Conservation (phyloP, 2,888 invertebrate genomes). For the Antheraea yamamai region DNA sequence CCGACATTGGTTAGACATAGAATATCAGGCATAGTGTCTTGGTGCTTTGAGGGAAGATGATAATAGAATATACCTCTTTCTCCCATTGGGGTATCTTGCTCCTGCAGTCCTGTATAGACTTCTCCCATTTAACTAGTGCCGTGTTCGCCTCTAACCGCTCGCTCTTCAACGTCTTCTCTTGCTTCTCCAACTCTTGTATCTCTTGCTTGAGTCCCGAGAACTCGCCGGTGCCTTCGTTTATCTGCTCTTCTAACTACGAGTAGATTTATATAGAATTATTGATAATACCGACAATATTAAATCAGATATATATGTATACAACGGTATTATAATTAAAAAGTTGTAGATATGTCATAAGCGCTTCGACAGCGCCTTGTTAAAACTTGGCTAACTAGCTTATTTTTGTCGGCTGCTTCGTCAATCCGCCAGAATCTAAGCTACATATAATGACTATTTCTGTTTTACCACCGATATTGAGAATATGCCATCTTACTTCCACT, state of each 20-base stretch:
- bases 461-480: too few species aligned
- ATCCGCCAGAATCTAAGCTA: too few species aligned
- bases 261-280: background rate
- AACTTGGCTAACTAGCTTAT: too few species aligned
- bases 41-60: background rate
- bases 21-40: background rate
- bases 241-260: conserved; percentile 74
- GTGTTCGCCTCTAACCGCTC: conserved; percentile 89
- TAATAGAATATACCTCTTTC: conserved; percentile 64
- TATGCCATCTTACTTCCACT: too few species aligned
- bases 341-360: too few species aligned
- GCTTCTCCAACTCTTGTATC: conserved; percentile 81
- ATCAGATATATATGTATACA: too few species aligned
- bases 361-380: too few species aligned
- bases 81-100: conserved; percentile 81
- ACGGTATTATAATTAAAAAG: too few species aligned
- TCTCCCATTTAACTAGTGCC: conserved; percentile 83
- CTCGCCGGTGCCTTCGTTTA: conserved; percentile 81
- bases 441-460: too few species aligned
- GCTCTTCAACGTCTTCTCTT: conserved; percentile 86
- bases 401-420: too few species aligned
- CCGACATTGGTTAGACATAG: too few species aligned
- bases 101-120: conserved; percentile 80
- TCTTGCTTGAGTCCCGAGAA: conserved; percentile 84
- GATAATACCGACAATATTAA: too few species aligned